A percentile compares a stretch with the other conserved stretches of the same genome.
Evolutionary conservation across 1,140 invertebrate genomes (phyloP).

Genomic region (Caenorhabditis elegans): WBcel235 BX284603.4:5554001-5554500

Average conservation of each 20-base stretch:
- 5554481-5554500: constrained; percentile 77
- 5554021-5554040: too few species aligned
- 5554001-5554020: too few species aligned
- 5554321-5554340: constrained; percentile 81
- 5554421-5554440: constrained; percentile 70
- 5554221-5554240: constrained; percentile 85
- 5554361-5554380: constrained; percentile 94
- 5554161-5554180: constrained; percentile 86
- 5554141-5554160: too few species aligned
- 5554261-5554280: constrained; percentile 71
- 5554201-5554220: constrained; percentile 92
- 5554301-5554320: constrained; percentile 80
- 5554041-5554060: too few species aligned
- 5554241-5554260: constrained; percentile 92
- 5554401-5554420: constrained; percentile 35
- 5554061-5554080: too few species aligned
- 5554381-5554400: constrained; percentile 88
- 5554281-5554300: constrained; percentile 39
- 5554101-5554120: too few species aligned
- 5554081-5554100: too few species aligned
- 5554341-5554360: constrained; percentile 78
- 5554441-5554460: constrained; percentile 91
- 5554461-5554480: constrained; percentile 82
- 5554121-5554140: too few species aligned
- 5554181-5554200: constrained; percentile 99